phyloP scores from a whole-genome alignment of 2,113 vertebrate species.

The Pipa parva region DNA sequence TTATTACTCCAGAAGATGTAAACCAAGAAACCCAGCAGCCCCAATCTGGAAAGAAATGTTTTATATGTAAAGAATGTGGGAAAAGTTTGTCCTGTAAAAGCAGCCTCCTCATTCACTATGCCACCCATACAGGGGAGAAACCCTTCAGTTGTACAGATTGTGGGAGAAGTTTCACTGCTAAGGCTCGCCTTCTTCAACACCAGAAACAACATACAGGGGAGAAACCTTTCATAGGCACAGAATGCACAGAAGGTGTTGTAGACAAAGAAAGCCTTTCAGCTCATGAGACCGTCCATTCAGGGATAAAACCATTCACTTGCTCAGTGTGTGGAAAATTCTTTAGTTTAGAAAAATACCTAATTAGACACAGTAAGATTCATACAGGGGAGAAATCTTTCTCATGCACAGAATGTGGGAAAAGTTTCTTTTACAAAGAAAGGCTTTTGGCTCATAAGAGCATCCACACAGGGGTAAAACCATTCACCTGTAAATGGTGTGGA shows the following conservation, averaged over 20 bases:
- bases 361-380: conserved; percentile 51
- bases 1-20: too few relatives aligned
- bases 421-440: conserved; percentile 50
- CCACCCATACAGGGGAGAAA: not conserved
- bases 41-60: conserved; percentile 20
- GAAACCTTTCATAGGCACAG: not conserved
- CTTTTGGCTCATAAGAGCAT: conserved; percentile 50
- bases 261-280: conserved; percentile 47
- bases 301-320: conserved; percentile 53
- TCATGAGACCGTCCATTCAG: conserved; percentile 52
- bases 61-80: conserved; percentile 42
- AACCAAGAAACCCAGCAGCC: too few relatives aligned
- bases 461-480: conserved; percentile 48
- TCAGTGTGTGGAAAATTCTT: conserved; percentile 50
- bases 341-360: conserved; percentile 49
- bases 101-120: not conserved
- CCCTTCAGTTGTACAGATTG: not conserved
- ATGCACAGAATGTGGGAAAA: conserved; percentile 48
- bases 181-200: not conserved
- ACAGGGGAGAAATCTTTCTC: conserved; percentile 49
- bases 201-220: not conserved
- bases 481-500: not conserved
- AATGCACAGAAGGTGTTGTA: conserved; percentile 4
- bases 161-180: not conserved
- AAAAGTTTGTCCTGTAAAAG: conserved; percentile 6